Evolutionary conservation across 2,888 invertebrate genomes (phyloP).

Genomic region (Selenia dentaria): DNA sequence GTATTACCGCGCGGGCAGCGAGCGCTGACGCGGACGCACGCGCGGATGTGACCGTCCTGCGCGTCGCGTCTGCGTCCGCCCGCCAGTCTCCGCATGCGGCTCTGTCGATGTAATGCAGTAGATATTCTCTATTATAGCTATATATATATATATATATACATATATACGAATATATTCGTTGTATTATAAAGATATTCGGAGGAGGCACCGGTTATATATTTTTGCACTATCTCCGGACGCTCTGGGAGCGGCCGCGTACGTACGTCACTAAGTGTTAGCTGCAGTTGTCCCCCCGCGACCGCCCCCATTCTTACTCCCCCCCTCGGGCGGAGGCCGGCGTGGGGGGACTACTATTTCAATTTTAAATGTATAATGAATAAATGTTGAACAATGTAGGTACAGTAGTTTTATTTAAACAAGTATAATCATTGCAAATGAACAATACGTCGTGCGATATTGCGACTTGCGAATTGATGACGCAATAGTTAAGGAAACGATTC

Average conservation of each 20-base stretch:
- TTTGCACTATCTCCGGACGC: slow-evolving; percentile 61
- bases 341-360: slow-evolving; percentile 49
- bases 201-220: slow-evolving; percentile 73
- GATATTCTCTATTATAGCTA: slow-evolving; percentile 40
- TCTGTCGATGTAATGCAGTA: slow-evolving; percentile 6
- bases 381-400: slow-evolving; percentile 64
- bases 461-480: too few species aligned
- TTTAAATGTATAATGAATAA: slow-evolving; percentile 73
- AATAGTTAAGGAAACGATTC: too few species aligned
- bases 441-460: too few species aligned
- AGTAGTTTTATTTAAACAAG: slow-evolving; percentile 35
- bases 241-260: slow-evolving; percentile 12
- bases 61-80: neutral
- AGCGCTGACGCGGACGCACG: neutral
- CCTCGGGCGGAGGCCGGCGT: slow-evolving; percentile 7
- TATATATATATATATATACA: slow-evolving; percentile 42
- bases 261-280: slow-evolving; percentile 12
- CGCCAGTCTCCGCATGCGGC: neutral
- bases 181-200: slow-evolving; percentile 41
- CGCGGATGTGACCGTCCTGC: neutral
- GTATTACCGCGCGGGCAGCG: neutral
- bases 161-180: slow-evolving; percentile 35
- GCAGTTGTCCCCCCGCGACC: slow-evolving; percentile 13
- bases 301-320: neutral
- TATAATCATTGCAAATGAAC: too few species aligned